Percentiles rank a stretch among this genome's conserved stretches.
These are phyloP conservation scores for Pseudomyrmex pallidus DNA, from an alignment of 1,140 invertebrate genomes.

Conservation along the genomic window DNA sequence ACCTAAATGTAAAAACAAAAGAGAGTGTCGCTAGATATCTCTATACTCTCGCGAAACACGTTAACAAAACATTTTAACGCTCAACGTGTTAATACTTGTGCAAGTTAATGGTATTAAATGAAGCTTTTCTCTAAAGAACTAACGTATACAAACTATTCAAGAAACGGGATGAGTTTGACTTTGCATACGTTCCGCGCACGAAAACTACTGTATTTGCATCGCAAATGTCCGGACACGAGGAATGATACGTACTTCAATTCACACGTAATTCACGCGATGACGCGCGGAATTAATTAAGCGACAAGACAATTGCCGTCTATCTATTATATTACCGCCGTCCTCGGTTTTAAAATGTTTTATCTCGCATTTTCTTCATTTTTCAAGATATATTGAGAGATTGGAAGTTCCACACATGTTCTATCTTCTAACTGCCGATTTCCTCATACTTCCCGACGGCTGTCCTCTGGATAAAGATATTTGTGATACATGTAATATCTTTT, in stretches of 20 bases:
- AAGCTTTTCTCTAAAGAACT: not conserved
- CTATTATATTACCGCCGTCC: not conserved
- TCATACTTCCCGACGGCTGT: too few species aligned
- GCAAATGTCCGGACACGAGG: not conserved
- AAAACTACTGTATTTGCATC: constrained; percentile 15
- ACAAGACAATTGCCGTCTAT: not conserved
- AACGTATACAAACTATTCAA: not conserved
- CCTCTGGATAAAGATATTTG: too few species aligned
- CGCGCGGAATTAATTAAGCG: not conserved
- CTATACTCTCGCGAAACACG: not conserved
- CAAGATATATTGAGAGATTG: too few species aligned
- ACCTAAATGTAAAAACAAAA: too few species aligned
- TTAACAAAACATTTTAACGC: not conserved
- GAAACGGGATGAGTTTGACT: not conserved
- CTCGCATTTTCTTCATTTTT: too few species aligned
- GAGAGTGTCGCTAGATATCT: not conserved
- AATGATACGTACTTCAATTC: not conserved
- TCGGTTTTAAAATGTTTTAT: too few species aligned
- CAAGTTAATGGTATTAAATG: not conserved
- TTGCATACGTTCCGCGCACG: not conserved
- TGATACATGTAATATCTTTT: too few species aligned
- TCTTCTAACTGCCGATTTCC: too few species aligned
- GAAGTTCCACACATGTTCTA: too few species aligned
- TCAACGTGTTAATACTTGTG: not conserved
- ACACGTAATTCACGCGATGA: not conserved